phyloP scores from a whole-genome alignment of 1,140 invertebrate genomes.

The Neuroterus valhalla region DNA sequence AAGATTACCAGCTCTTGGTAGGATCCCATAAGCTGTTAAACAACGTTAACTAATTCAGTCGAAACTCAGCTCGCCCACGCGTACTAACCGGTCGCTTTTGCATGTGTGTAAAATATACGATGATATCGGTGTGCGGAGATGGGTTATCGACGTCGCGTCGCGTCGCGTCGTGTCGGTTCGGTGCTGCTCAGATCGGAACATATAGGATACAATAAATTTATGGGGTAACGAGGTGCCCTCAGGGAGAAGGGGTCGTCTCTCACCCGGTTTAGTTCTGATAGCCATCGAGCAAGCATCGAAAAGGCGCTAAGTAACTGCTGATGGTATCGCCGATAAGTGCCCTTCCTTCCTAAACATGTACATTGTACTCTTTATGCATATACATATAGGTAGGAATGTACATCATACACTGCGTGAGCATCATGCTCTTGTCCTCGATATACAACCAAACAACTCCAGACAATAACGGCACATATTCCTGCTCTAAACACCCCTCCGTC shows the following conservation, averaged over 20 bases:
- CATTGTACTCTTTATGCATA: slow-evolving; percentile 14
- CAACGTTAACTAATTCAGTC: slow-evolving; percentile 50
- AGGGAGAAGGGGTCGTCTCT: slow-evolving; percentile 49
- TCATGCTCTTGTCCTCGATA: slow-evolving; percentile 44
- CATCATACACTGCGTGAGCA: slow-evolving; percentile 40
- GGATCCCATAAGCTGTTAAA: slow-evolving; percentile 17
- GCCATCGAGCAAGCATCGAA: slow-evolving; percentile 68
- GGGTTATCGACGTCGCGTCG: slow-evolving; percentile 43
- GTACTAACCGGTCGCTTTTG: background rate
- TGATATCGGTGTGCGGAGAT: slow-evolving; percentile 32
- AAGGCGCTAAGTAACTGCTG: slow-evolving; percentile 74
- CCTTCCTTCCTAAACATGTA: slow-evolving; percentile 45
- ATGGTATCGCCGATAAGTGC: slow-evolving; percentile 67
- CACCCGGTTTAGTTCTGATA: slow-evolving; percentile 68
- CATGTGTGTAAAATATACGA: background rate
- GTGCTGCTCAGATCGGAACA: slow-evolving; percentile 1
- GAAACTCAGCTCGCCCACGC: slow-evolving; percentile 52
- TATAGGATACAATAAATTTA: slow-evolving; percentile 66
- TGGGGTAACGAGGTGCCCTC: slow-evolving; percentile 63
- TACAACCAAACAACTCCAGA: slow-evolving; percentile 31
- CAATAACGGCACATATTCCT: slow-evolving; percentile 43
- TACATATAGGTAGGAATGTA: slow-evolving; percentile 36
- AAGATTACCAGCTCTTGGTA: slow-evolving; percentile 25
- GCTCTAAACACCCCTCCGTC: slow-evolving; percentile 46
- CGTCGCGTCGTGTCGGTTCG: too few relatives aligned